A percentile compares a stretch with the other conserved stretches of the same genome.
Conservation (phyloP, 2,113 vertebrate species). For the Ceyx margarethae region DNA sequence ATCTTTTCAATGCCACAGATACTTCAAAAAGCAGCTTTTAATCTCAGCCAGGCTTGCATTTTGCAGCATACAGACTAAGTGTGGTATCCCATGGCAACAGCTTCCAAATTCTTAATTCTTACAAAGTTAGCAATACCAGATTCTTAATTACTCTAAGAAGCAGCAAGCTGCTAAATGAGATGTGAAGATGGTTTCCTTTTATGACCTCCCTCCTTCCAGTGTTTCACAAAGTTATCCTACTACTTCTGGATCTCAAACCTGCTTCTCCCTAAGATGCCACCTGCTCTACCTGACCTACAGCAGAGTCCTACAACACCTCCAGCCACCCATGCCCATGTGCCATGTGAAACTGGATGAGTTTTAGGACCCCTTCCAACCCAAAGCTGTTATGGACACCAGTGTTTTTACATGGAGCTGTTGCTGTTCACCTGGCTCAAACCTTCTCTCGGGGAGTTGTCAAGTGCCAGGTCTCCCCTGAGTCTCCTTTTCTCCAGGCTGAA, state of each 20-base stretch:
- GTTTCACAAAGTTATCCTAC: not conserved
- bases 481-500: too few relatives aligned
- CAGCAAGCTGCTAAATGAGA: not conserved
- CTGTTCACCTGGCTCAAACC: too few relatives aligned
- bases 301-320: not conserved
- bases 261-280: not conserved
- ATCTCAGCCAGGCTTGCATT: not conserved
- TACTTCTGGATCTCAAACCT: not conserved
- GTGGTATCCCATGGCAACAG: slow-evolving; percentile 2
- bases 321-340: too few relatives aligned
- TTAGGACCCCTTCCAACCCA: too few relatives aligned
- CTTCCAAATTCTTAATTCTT: not conserved
- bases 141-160: not conserved
- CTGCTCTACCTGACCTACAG: not conserved
- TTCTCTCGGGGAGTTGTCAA: too few relatives aligned
- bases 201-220: not conserved
- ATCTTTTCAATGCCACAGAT: not conserved
- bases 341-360: too few relatives aligned
- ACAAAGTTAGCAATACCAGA: not conserved
- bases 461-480: too few relatives aligned
- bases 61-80: not conserved
- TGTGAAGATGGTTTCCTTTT: not conserved
- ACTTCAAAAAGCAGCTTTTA: not conserved
- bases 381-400: not conserved
- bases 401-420: not conserved